Base-by-base conservation (phyloP, 2,113 vertebrate species). In the Megalops atlanticus region DNA sequence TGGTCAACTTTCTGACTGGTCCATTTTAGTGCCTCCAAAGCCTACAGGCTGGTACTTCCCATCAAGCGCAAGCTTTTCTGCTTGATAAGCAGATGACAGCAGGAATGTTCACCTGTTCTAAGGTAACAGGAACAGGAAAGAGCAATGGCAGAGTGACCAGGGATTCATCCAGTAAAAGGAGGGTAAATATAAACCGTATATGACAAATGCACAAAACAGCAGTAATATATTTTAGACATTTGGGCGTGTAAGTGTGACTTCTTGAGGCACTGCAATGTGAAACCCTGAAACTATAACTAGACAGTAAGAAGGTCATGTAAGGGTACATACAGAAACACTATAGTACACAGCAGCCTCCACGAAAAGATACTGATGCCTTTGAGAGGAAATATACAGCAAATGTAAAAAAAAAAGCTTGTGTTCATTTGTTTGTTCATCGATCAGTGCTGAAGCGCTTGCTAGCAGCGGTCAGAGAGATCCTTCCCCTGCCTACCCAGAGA, bases 181-280 rank as follows among this genome's bases (percentile, higher is more conserved):
- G 27, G 78, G 69, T 49, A 72, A 80, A 52, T 41, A 36, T 39
- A n/a, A n/a, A 64, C n/a, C 31, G 58, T 64, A 64, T 58, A 58
- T 64, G 31, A 64, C 58, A 64, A 64, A 64, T 64, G 58, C 58
- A 64, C 58, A 64, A 64, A 64, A 64, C 58, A 64, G 58, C 58
- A 31, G 8, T 64, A 31, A 64, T 64, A 64, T 64, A 64, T 24
- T 64, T 8, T 31, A n/a, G 58, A n/a, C n/a, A 31, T 31, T 64
- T 4, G 58, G 24, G 8, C 24, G 21, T 6, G n/a, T 27, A 4
- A 8, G 31, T 4, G n/a, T 64, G 58, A 64, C 24, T 4, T 11
- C 58, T 64, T 31, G 58, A 64, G 58, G 58, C 58, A 64, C 58
- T 2, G 58, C 58, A 64, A 27, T 64, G n/a, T 8, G 31, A 64